Evolutionary conservation across 2,888 invertebrate genomes (phyloP), one percentile per base, ranked within the genome.

Genomic region (Drosophila eohydei): DNA sequence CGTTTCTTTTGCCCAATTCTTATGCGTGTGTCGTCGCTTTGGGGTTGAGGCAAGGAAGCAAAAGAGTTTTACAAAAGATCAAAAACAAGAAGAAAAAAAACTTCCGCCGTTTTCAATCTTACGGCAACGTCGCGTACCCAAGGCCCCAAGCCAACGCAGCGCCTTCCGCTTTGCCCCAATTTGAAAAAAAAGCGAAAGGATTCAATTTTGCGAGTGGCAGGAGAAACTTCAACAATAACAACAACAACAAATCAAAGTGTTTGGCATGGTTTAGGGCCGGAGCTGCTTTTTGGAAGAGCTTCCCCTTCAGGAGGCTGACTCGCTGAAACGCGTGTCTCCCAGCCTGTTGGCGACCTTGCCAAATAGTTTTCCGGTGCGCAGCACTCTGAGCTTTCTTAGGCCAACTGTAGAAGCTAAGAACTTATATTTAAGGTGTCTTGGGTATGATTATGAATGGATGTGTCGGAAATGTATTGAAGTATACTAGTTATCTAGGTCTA

Each of bases 51-150:
- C 26, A n/a, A 11, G 21, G 34, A 21, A 21, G 52, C 69, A 60
- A 84, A 81, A 72, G 83, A 78, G 76, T 88, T 86, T 86, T 78
- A 41, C 67, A 74, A 83, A 69, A 65, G 78, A 82, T 74, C 71
- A 50, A 50, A 50, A 48, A 46, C 14, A 28, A 44, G 16, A 21
- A 44, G 87, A 74, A 79, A 88, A 72, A 80, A 89, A 82, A 85
- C 80, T 83, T 83, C 76, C 66, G 44, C 60, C 59, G 51, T 78
- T 88, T 80, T 80, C 74, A 83, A 75, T 76, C 78, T 74, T 40
- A 64, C 66, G 65, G 65, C 65, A 65, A 62, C 60, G 70, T 71
- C 41, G 71, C 70, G 65, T 71, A 30, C 32, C 30, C 41, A 12
- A 34, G 8, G n/a, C 8, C 14, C 14, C 21, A 6, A 28, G 5